phyloP scores from a whole-genome alignment of 64 coral and sea anemone species.

The Actinia equina region DNA sequence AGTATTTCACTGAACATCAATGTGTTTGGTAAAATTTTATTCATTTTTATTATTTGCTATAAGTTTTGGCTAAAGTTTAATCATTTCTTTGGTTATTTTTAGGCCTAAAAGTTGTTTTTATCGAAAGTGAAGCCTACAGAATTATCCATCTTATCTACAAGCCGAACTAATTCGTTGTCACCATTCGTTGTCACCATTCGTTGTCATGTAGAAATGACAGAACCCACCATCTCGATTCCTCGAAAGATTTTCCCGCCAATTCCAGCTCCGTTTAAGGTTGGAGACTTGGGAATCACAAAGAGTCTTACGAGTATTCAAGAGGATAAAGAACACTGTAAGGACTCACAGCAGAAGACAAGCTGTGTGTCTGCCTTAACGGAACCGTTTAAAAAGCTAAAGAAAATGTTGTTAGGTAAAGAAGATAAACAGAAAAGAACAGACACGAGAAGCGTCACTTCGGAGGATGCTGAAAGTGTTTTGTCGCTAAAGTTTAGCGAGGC shows the following conservation, averaged over 20 bases:
- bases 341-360: neutral
- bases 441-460: neutral
- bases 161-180: neutral
- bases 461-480: neutral
- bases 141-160: too few species aligned
- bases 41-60: too few species aligned
- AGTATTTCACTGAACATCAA: too few species aligned
- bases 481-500: constrained; percentile 10
- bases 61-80: too few species aligned
- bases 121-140: too few species aligned
- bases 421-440: neutral
- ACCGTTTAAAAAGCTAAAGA: neutral
- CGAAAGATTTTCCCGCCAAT: neutral
- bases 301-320: neutral
- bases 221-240: neutral
- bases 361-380: neutral
- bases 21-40: too few species aligned
- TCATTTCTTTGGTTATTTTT: too few species aligned
- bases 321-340: neutral
- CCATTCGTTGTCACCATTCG: neutral
- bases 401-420: neutral
- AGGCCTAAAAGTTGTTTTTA: too few species aligned
- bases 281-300: neutral
- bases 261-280: neutral
- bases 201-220: neutral